Percentiles rank a stretch among this genome's conserved stretches.
These are phyloP conservation scores for Empidonax traillii DNA, from an alignment of 2,113 vertebrate genomes.

Conservation along the genomic window DNA sequence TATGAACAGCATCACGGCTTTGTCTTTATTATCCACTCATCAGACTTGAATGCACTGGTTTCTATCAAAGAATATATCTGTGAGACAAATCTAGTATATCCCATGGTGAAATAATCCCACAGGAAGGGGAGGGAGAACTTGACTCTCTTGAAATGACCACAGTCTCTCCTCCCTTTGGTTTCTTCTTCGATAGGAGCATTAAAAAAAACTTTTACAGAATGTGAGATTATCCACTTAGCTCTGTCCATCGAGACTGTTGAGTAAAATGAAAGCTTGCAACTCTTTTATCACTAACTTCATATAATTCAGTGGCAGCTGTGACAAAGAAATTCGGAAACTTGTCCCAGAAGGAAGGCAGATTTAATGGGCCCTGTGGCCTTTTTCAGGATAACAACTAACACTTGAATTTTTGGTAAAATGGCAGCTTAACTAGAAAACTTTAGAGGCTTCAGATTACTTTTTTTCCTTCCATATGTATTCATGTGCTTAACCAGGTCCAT, in stretches of 20 bases:
- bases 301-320: not conserved
- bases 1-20: not conserved
- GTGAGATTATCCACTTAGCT: not conserved
- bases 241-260: not conserved
- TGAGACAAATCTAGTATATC: not conserved
- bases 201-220: not conserved
- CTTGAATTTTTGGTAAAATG: not conserved
- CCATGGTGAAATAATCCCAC: not conserved
- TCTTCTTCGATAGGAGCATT: not conserved
- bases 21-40: not conserved
- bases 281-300: not conserved
- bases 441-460: not conserved
- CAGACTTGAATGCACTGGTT: not conserved
- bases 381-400: not conserved
- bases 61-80: not conserved
- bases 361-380: not conserved
- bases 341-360: not conserved
- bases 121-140: not conserved
- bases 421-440: not conserved
- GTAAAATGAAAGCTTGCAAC: not conserved
- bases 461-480: not conserved
- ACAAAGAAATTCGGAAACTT: not conserved
- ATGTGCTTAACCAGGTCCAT: not conserved
- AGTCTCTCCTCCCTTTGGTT: not conserved
- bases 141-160: not conserved